Evolutionary conservation across 2,888 invertebrate species (phyloP), one percentile per base, ranked within the genome.

Genomic region (Trissoscelio sp.): DNA sequence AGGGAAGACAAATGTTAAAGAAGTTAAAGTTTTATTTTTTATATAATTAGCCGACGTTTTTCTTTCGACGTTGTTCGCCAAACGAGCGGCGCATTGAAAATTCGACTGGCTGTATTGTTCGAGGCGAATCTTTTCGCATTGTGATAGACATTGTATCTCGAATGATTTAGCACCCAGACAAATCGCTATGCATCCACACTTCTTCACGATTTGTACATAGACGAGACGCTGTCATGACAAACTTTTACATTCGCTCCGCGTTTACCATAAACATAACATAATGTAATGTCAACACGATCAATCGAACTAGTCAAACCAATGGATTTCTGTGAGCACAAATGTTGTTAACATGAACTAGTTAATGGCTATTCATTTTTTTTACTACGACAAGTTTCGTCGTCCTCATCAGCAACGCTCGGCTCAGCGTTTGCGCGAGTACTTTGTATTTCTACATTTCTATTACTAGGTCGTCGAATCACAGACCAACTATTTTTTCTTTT

Each of bases 271-370:
- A 85, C 73, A 85, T 82, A 83, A 85, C 74, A 82, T 84, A 81
- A 80, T 85, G 69, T 88, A 88, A 87, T 86, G 85, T 86, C 87
- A 86, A 86, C 87, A 86, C 86, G 87, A 89, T 88, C 85, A 88
- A 81, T 75, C 64, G 62, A 82, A 89, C 90, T 90, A 91, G 90
- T 91, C 91, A 90, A 88, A 85, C 82, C 78, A 85, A 88, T 83
- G 84, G 85, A 87, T 87, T 89, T 88, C 83, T 88, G 86, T 86
- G 85, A 88, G 89, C 90, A 91, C 89, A 90, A 90, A 90, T 88
- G 87, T 86, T 82, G 84, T 84, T 84, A 86, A 83, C 78, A 72
- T 81, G 64, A 58, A 58, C 83, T 81, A 73, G 73, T 28, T 58
- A 34, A 55, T 37, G 46, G 12, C 16, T 53, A 51, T 66, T 57